Evolutionary conservation across 2,888 invertebrate genomes (phyloP), one percentile per base, ranked within the genome.

Genomic region (Ormia ochracea): DNA sequence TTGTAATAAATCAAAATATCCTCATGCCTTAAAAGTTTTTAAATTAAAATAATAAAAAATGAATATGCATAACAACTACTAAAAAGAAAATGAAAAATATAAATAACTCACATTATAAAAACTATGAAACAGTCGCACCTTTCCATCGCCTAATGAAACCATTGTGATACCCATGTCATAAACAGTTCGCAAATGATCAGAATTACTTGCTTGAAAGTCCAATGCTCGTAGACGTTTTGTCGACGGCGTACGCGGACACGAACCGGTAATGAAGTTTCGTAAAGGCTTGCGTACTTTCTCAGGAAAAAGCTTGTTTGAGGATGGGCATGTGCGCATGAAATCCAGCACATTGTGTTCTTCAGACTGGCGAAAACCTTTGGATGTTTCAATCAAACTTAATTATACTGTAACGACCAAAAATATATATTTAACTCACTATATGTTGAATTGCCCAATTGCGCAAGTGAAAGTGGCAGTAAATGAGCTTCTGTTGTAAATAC

Each of bases 111-210:
- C 98, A 90, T 95, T 93, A 83, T 95, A 93, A 85, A 94, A 95
- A 54, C 96, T 94, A 89, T 99, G 98, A 65, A 97, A 92, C 73
- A 99, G 92, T 89, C 98, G 98, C 78, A 99, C 94, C 81, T 96
- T 91, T 56, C 98, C 98, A 88, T 98, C 98, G 14, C 94, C 92
- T 87, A 97, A 91, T 0, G 96, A 95, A 81, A 96, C 92, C 84
- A 98, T 94, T 72, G 95, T 94, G 86, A 99, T 98, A 80, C 99
- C 99, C 98, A 99, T 98, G 87, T 96, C 94, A 76, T 94, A 93
- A 82, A 99, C 92, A 82, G 96, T 93, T 88, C 93, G 93, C 83
- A 98, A 90, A 91, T 99, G 98, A 68, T 96, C 94, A 70, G 95
- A 92, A 91, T 98, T 98, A 85, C 93, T 94, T 73, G 96, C 93